These are phyloP conservation scores for Seriola quinqueradiata DNA, from an alignment of 2,113 vertebrate species.

Conservation along the genomic window DNA sequence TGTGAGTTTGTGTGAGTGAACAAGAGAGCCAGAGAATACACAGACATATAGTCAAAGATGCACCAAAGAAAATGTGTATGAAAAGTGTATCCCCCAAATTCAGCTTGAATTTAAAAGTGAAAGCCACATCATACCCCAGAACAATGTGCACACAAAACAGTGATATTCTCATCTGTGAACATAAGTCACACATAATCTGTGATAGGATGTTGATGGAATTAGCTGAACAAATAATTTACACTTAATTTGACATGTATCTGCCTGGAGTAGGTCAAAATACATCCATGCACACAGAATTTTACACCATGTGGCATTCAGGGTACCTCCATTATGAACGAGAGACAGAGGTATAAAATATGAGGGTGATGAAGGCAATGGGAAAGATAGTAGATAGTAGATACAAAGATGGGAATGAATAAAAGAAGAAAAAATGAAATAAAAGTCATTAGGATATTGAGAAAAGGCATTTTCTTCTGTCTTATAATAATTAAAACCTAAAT, in stretches of 20 bases:
- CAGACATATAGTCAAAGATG: background rate
- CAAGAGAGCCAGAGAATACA: background rate
- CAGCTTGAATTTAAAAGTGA: background rate
- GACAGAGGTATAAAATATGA: conserved; percentile 3
- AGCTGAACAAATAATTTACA: background rate
- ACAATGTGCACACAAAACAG: background rate
- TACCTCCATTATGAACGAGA: conserved; percentile 57
- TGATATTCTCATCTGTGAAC: background rate
- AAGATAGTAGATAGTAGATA: background rate
- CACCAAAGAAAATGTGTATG: background rate
- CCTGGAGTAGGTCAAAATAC: conserved; percentile 42
- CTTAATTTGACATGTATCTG: background rate
- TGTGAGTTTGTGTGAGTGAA: conserved; percentile 10
- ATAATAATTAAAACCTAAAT: background rate
- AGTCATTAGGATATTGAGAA: background rate
- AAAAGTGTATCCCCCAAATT: background rate
- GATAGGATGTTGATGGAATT: background rate
- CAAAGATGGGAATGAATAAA: background rate
- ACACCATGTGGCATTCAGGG: background rate
- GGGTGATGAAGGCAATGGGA: background rate
- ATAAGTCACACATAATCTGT: background rate
- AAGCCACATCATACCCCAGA: background rate
- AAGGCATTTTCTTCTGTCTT: too few species aligned
- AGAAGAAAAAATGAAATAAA: background rate
- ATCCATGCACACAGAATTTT: background rate